Percentiles rank a stretch among this genome's conserved stretches.
Evolutionary conservation across 2,113 vertebrate species (phyloP).

Genomic region (Pelmatolapia mariae): DNA sequence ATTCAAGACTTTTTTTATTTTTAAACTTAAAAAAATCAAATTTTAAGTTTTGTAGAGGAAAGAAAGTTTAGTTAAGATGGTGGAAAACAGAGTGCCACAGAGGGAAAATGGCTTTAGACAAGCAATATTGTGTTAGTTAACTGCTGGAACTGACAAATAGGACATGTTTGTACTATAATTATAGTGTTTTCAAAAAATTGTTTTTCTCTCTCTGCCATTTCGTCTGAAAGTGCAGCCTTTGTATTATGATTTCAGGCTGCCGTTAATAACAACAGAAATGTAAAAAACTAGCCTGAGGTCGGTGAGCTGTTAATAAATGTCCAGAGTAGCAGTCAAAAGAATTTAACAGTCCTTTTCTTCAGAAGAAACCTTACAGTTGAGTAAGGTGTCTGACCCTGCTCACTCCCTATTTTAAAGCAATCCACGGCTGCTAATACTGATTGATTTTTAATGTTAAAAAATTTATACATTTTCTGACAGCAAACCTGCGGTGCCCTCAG

Average conservation of each 20-base stretch:
- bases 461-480: too few species aligned
- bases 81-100: background rate
- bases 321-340: background rate
- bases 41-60: background rate
- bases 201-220: background rate
- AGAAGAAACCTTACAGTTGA: background rate
- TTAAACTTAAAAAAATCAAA: background rate
- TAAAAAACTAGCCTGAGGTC: background rate
- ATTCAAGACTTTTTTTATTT: background rate
- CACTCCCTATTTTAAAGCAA: slow-evolving; percentile 6
- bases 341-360: background rate
- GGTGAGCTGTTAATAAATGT: background rate
- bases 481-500: background rate
- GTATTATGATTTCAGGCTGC: background rate
- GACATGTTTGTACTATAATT: background rate
- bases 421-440: background rate
- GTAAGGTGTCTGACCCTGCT: background rate
- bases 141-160: background rate
- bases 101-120: background rate
- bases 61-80: background rate
- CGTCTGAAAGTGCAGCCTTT: background rate
- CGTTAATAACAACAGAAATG: background rate
- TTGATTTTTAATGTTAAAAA: background rate
- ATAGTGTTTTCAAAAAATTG: background rate
- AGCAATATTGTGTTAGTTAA: background rate